A percentile compares a stretch with the other conserved stretches of the same genome.
phyloP scores from a whole-genome alignment of 2,888 invertebrate genomes.

The Mactromeris polynyma region DNA sequence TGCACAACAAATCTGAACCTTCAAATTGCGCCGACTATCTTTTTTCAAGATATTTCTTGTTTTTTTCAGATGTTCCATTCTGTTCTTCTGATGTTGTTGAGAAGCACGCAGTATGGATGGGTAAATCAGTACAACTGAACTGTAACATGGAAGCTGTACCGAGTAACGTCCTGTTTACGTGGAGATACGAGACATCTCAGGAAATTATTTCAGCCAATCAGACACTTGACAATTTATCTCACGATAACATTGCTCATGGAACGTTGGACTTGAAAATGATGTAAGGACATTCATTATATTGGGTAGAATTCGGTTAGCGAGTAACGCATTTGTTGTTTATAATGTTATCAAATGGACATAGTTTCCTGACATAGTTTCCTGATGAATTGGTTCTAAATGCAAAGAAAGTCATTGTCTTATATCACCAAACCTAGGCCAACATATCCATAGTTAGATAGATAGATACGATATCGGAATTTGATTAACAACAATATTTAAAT shows the following conservation, averaged over 20 bases:
- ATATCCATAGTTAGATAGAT: too few relatives aligned
- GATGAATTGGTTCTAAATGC: too few relatives aligned
- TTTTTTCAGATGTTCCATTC: constrained; percentile 49
- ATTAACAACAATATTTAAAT: too few relatives aligned
- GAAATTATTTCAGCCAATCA: constrained; percentile 26
- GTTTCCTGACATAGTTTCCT: too few relatives aligned
- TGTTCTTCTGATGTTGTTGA: constrained; percentile 22
- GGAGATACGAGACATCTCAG: constrained; percentile 47
- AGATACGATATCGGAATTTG: too few relatives aligned
- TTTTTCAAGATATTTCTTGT: too few relatives aligned
- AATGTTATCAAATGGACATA: too few relatives aligned
- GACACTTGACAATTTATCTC: background rate
- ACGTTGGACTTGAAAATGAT: constrained; percentile 34
- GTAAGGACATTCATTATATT: constrained; percentile 34
- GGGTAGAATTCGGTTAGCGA: background rate
- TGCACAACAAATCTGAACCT: too few relatives aligned
- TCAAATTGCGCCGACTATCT: too few relatives aligned
- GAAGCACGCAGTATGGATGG: constrained; percentile 44
- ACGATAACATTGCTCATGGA: constrained; percentile 29
- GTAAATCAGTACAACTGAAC: constrained; percentile 26
- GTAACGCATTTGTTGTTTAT: background rate
- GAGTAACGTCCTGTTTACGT: constrained; percentile 52
- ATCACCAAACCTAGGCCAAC: too few relatives aligned
- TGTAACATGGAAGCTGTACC: constrained; percentile 60
- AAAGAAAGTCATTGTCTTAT: too few relatives aligned